Evolutionary conservation across 2,888 invertebrate species (phyloP).

Genomic region (Coremacera marginata): DNA sequence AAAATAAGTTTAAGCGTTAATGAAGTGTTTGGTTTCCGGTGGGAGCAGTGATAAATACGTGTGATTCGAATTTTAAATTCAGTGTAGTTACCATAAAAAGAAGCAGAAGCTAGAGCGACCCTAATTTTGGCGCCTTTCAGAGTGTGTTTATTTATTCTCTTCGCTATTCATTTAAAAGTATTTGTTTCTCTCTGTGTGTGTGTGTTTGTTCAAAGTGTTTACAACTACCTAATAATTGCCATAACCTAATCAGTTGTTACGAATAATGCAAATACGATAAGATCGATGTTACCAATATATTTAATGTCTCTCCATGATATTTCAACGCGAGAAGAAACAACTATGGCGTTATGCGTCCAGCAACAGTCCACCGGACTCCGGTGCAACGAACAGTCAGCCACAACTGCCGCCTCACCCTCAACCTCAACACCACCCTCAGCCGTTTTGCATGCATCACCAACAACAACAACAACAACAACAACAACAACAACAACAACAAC

Average conservation of each 20-base stretch:
- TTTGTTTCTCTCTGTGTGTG: neutral
- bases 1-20: neutral
- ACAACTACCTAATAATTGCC: constrained; percentile 48
- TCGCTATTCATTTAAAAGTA: neutral
- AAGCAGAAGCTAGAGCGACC: constrained; percentile 24
- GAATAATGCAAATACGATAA: constrained; percentile 69
- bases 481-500: constrained; percentile 14
- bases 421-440: constrained; percentile 64
- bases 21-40: constrained; percentile 19
- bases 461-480: neutral
- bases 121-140: no score
- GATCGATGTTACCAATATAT: constrained; percentile 70
- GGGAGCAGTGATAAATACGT: neutral
- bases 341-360: constrained; percentile 69
- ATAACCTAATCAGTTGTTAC: constrained; percentile 60
- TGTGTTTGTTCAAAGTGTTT: neutral
- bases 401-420: constrained; percentile 64
- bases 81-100: constrained; percentile 14
- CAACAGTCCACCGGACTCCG: constrained; percentile 60
- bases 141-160: no score
- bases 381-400: constrained; percentile 62
- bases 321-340: constrained; percentile 68
- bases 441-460: neutral
- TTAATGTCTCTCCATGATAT: constrained; percentile 70
- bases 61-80: constrained; percentile 11